These are phyloP conservation scores for Biston betularia DNA, from an alignment of 2,888 invertebrate species.

Conservation along the genomic window DNA sequence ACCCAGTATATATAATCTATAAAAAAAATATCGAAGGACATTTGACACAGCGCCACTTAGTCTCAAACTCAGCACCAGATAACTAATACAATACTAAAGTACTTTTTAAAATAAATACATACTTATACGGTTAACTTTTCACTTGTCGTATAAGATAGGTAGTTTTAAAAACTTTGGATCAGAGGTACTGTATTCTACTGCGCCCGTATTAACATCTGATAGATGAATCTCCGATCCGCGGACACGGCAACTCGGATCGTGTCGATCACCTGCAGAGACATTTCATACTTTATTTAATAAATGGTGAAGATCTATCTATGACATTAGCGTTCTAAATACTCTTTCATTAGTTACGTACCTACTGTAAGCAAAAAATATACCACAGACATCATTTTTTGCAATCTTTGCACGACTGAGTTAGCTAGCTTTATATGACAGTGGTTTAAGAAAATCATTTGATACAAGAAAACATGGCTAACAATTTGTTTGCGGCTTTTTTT, in stretches of 20 bases:
- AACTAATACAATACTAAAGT: too few relatives aligned
- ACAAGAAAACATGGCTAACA: too few relatives aligned
- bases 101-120: too few relatives aligned
- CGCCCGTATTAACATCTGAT: conserved; percentile 50
- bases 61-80: too few relatives aligned
- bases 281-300: conserved; percentile 47
- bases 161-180: conserved; percentile 7
- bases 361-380: conserved; percentile 18
- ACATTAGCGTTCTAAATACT: conserved; percentile 34
- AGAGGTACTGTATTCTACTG: conserved; percentile 1
- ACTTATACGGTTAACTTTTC: too few relatives aligned
- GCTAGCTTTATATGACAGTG: neutral
- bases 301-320: conserved; percentile 50
- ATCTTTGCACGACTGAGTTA: conserved; percentile 7
- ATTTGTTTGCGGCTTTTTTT: conserved; percentile 9
- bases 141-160: neutral
- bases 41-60: too few relatives aligned
- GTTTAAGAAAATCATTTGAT: neutral
- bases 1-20: too few relatives aligned
- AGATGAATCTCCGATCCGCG: conserved; percentile 51
- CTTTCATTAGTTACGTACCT: conserved; percentile 19
- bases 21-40: too few relatives aligned
- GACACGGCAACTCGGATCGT: conserved; percentile 49
- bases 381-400: conserved; percentile 12
- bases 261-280: conserved; percentile 54